Evolutionary conservation across 2,888 invertebrate genomes (phyloP).

Genomic region (Ametastegia equiseti): DNA sequence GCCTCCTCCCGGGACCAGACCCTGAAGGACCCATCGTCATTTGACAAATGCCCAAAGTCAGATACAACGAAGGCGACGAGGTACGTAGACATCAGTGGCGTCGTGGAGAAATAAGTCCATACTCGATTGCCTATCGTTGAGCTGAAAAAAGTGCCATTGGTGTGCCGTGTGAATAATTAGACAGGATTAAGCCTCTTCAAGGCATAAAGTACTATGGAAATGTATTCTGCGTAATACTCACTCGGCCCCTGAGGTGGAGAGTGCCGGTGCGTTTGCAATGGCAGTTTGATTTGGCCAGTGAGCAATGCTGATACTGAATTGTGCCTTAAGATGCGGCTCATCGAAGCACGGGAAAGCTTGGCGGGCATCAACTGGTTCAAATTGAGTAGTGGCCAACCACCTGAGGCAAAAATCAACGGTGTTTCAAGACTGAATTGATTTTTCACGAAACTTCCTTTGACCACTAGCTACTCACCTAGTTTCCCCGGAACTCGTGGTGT

Average conservation of each 20-base stretch:
- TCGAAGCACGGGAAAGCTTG: conserved; percentile 86
- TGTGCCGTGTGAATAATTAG: neutral
- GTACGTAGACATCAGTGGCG: conserved; percentile 82
- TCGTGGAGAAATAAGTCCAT: conserved; percentile 67
- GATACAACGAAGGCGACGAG: conserved; percentile 84
- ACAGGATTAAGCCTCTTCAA: too few relatives aligned
- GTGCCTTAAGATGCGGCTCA: conserved; percentile 82
- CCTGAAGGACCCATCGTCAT: conserved; percentile 73
- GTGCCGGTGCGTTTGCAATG: conserved; percentile 17
- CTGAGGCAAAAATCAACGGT: conserved; percentile 70
- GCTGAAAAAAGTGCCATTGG: neutral
- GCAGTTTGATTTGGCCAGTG: conserved; percentile 72
- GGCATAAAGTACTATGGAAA: too few relatives aligned
- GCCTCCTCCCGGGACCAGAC: conserved; percentile 25
- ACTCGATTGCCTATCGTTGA: conserved; percentile 8
- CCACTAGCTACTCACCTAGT: conserved; percentile 58
- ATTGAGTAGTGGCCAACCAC: conserved; percentile 81
- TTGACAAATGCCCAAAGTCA: conserved; percentile 77
- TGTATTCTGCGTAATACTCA: neutral
- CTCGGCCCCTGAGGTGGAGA: conserved; percentile 14
- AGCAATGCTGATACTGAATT: conserved; percentile 81
- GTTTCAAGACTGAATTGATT: neutral
- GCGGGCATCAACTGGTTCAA: conserved; percentile 81
- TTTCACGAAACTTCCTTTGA: neutral
- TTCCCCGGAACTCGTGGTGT: conserved; percentile 63